Conservation (phyloP, 2,888 invertebrate genomes). For the Callosobruchus maculatus region DNA sequence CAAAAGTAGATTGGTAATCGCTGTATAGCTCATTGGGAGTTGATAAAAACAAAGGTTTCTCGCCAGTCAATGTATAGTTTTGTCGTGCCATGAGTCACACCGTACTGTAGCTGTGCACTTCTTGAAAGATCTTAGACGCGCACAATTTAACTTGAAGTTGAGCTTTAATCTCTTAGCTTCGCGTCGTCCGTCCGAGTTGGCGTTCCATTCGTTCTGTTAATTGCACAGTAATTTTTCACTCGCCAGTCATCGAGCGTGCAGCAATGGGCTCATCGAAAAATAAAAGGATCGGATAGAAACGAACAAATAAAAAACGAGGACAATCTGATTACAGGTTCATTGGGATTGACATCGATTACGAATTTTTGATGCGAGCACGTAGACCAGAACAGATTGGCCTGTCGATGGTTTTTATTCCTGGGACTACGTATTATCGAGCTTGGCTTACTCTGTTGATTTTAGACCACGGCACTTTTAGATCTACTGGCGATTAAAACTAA, state of each 20-base stretch:
- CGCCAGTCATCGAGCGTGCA: background rate
- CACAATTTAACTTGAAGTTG: background rate
- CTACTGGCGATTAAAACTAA: no score
- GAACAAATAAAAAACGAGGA: background rate
- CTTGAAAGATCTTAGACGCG: background rate
- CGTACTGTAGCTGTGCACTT: background rate
- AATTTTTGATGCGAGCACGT: background rate
- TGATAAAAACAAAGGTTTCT: no score
- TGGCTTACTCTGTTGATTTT: no score
- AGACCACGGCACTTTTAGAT: no score
- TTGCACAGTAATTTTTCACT: background rate
- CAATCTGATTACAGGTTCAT: background rate
- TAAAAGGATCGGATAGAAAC: background rate
- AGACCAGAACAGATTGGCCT: background rate
- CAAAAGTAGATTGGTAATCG: no score
- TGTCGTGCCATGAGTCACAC: background rate
- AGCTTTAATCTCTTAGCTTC: background rate
- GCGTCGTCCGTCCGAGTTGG: background rate
- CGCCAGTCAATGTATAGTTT: no score
- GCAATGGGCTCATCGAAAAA: background rate
- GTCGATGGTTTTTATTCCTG: background rate
- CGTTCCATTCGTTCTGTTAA: background rate
- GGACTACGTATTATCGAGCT: no score
- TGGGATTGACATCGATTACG: background rate
- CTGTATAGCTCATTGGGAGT: no score